These are phyloP conservation scores for Microplitis manilae DNA, from an alignment of 2,888 invertebrate genomes.

Conservation along the genomic window DNA sequence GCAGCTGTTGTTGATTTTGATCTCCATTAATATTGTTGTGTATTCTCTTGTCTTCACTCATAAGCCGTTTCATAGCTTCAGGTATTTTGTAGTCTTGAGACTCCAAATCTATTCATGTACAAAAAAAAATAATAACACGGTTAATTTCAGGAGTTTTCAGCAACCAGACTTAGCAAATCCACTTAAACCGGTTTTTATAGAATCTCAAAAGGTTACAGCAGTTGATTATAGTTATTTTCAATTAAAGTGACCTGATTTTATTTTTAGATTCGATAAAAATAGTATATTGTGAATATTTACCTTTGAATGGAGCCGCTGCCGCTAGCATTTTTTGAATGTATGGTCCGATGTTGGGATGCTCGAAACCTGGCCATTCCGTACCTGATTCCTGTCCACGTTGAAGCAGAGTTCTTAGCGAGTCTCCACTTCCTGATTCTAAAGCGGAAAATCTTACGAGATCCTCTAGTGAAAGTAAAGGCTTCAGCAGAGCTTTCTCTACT, in stretches of 20 bases:
- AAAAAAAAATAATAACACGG: background rate
- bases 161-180: background rate
- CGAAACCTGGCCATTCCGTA: constrained; percentile 73
- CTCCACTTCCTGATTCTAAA: constrained; percentile 72
- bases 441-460: constrained; percentile 76
- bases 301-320: constrained; percentile 68
- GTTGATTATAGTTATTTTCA: constrained; percentile 20
- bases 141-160: background rate
- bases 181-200: constrained; percentile 66
- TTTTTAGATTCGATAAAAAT: background rate
- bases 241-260: constrained; percentile 60
- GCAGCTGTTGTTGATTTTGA: constrained; percentile 62
- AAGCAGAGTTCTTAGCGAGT: constrained; percentile 73
- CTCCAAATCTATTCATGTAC: constrained; percentile 61
- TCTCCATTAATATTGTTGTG: constrained; percentile 68
- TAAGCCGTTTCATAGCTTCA: constrained; percentile 75
- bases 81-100: constrained; percentile 72
- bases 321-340: constrained; percentile 75
- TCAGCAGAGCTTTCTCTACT: constrained; percentile 75
- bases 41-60: constrained; percentile 74
- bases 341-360: constrained; percentile 73
- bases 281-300: constrained; percentile 48
- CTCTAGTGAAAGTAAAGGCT: constrained; percentile 75
- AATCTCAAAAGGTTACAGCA: constrained; percentile 66
- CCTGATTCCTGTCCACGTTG: constrained; percentile 72